Base-by-base conservation (phyloP, 2,797 vertebrate species). In the Phrynocephalus vlangalii region DNA sequence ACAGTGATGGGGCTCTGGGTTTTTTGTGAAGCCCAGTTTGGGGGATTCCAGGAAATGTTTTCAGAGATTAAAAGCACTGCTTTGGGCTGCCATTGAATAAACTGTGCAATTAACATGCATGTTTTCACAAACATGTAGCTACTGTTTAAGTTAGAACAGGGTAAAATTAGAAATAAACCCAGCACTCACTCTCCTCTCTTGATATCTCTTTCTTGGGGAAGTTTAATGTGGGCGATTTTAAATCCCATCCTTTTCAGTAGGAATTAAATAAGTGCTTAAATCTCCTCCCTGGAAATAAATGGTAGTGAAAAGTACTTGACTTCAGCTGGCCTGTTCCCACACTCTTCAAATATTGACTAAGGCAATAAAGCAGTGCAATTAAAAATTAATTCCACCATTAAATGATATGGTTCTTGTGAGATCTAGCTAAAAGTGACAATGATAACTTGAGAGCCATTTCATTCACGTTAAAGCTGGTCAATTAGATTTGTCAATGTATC, bases 181-280 rank as follows among this genome's bases (percentile, higher is more conserved):
- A 28, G 15, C 20, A 30, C 1, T 0, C 38, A 38, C n/a, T 28
- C 18, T 1, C 52, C n/a, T 26, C 7, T 10, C 20, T 1, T 1
- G 52, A 72, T 82, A 56, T 70, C 68, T 30, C 30, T 67, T n/a
- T 66, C 16, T 33, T 38, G 60, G 16, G 30, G 33, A n/a, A 84
- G 6, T 63, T 8, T 44, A 66, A 84, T 20, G 5, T 56, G 52
- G 30, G n/a, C 20, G 26, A 8, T 33, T 70, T 33, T 71, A 18
- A 79, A 78, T 56, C 48, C 7, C n/a, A 68, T 50, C 67, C 28
- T 50, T 78, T 78, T 77, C 16, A 85, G 26, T 22, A 6, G 44
- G 44, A 68, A 68, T 77, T 50, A 78, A 67, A 68, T n/a, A 52
- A 50, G 16, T 20, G 60, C 33, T 85, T 83, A 52, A 72, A 16